Base-by-base conservation (phyloP, 2,797 vertebrate species). In the Muscicapa striata region DNA sequence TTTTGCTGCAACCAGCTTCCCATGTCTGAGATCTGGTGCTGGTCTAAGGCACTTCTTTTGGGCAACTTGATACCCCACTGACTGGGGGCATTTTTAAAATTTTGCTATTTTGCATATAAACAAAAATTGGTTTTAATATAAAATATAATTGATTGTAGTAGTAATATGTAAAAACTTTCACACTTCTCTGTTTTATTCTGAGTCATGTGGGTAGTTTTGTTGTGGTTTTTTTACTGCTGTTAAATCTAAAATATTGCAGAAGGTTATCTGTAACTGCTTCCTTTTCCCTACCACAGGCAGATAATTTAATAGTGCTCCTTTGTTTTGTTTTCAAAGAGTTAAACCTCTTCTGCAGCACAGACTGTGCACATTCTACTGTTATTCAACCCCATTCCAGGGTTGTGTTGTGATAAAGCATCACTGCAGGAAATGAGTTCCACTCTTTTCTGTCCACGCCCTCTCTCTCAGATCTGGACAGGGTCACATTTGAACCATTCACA, bases 301-400 rank as follows among this genome's bases (percentile, higher is more conserved):
- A 87, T 93, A 94, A 89, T 92, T 93, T 90, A 90, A 66, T 73
- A 83, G 80, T 67, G 72, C 34, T 93, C 20, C 66, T 95, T 90
- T 87, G 89, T 84, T 94, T 88, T 93, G 43, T 92, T 96, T 94
- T 83, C 63, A 54, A 27, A 32, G 74, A 86, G 46, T 87, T 86
- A 76, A 70, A 90, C 49, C 63, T 93, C 63, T 77, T 87, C 66
- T 89, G 70, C 80, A 80, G 74, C 55, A 57, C 90, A 94, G 45
- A 34, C 41, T 89, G 83, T 94, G 85, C 77, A 68, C 61, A 51
- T 82, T 54, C 41, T 90, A 67, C 74, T 79, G 83, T 30, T 87
- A 32, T 12, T 94, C 82, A 51, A 40, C 1, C 0, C 59, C 0
- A 0, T 74, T 87, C 80, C 9, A 24, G 68, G 41, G 64, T 84